phyloP scores from a whole-genome alignment of 2,113 vertebrate species.

The Rhagologus leucostigma region DNA sequence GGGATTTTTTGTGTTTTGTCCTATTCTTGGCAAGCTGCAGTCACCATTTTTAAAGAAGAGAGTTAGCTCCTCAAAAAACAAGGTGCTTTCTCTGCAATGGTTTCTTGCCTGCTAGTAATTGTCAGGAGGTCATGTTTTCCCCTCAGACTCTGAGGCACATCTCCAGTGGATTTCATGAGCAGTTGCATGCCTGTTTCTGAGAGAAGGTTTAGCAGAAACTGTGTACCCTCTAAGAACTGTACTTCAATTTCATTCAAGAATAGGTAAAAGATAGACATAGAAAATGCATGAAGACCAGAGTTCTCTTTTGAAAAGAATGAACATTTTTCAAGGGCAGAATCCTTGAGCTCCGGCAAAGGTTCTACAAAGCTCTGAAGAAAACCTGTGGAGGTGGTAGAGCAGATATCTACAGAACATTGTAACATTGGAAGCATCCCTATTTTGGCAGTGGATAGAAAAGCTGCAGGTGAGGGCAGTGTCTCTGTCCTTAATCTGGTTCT shows the following conservation, averaged over 20 bases:
- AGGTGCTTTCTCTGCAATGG: neutral
- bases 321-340: neutral
- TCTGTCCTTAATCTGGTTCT: neutral
- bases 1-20: neutral
- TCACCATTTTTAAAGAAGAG: conserved; percentile 4
- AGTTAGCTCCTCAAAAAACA: neutral
- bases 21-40: neutral
- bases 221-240: neutral
- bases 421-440: neutral
- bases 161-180: neutral
- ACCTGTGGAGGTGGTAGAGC: neutral
- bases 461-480: neutral
- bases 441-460: neutral
- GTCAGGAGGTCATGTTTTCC: neutral
- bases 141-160: neutral
- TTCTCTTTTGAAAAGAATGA: neutral
- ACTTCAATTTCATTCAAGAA: neutral
- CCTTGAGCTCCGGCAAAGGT: neutral
- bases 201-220: neutral
- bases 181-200: neutral
- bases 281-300: neutral
- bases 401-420: neutral
- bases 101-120: conserved; percentile 6
- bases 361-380: neutral
- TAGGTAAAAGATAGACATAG: neutral